phyloP scores from a whole-genome alignment of 2,888 invertebrate genomes.

The Coelopa pilipes region DNA sequence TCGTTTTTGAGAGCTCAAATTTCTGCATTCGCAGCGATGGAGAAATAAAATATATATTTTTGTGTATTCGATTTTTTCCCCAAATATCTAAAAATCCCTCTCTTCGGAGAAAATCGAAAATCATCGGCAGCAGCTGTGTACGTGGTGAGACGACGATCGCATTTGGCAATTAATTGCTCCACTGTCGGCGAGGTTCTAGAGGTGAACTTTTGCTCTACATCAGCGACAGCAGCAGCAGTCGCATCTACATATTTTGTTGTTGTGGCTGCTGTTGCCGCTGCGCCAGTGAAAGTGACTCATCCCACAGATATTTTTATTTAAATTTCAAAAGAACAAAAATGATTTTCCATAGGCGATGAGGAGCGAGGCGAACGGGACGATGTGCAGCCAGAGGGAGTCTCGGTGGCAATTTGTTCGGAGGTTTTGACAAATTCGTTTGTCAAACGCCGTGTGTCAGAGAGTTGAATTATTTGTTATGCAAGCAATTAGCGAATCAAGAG shows the following conservation, averaged over 20 bases:
- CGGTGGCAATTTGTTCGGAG: constrained; percentile 47
- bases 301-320: constrained; percentile 28
- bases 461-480: constrained; percentile 7
- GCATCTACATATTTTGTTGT: constrained; percentile 12
- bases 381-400: constrained; percentile 12
- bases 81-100: too few relatives aligned
- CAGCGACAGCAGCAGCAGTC: constrained; percentile 43
- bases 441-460: neutral
- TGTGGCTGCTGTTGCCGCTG: constrained; percentile 11
- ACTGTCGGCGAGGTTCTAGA: constrained; percentile 18
- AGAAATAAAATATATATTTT: too few relatives aligned
- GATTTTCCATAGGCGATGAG: neutral
- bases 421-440: constrained; percentile 16
- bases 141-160: constrained; percentile 26
- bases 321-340: constrained; percentile 13
- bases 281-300: constrained; percentile 24
- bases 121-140: constrained; percentile 15
- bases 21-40: too few relatives aligned
- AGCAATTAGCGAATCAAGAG: neutral
- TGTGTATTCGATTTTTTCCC: too few relatives aligned
- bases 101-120: neutral
- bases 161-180: constrained; percentile 23
- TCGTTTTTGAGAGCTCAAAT: too few relatives aligned
- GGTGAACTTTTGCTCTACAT: constrained; percentile 39
- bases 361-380: constrained; percentile 3